A percentile compares a stretch with the other conserved stretches of the same genome.
phyloP scores from a whole-genome alignment of 2,797 vertebrate species.

The Perodicticus potto region DNA sequence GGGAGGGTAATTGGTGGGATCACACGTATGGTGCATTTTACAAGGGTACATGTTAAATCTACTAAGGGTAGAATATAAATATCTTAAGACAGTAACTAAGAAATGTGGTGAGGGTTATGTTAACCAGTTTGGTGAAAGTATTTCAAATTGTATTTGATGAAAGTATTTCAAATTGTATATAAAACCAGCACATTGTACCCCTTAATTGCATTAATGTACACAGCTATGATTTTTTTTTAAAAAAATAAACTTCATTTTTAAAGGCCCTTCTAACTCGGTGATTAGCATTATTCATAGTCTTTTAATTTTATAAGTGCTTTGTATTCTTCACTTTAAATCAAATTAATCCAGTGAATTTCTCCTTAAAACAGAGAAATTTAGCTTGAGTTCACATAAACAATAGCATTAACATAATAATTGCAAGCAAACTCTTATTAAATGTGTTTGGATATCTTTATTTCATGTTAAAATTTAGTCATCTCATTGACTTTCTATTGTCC shows the following conservation, averaged over 20 bases:
- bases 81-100: no score
- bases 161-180: no score
- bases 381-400: not conserved
- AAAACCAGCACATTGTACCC: no score
- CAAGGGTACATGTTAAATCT: no score
- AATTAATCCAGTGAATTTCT: not conserved
- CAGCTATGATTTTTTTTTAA: no score
- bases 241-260: not conserved
- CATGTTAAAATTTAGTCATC: not conserved
- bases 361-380: not conserved
- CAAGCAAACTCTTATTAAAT: conserved; percentile 18
- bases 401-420: not conserved
- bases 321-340: not conserved
- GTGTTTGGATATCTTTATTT: not conserved
- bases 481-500: not conserved
- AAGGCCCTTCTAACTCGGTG: not conserved
- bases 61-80: no score
- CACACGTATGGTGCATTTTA: no score
- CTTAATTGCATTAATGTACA: no score
- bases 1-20: no score
- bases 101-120: no score
- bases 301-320: not conserved
- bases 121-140: no score
- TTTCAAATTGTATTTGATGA: no score
- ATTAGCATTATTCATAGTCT: not conserved